Base-by-base conservation (phyloP, 2,888 invertebrate genomes). In the Dryadula phaetusa region DNA sequence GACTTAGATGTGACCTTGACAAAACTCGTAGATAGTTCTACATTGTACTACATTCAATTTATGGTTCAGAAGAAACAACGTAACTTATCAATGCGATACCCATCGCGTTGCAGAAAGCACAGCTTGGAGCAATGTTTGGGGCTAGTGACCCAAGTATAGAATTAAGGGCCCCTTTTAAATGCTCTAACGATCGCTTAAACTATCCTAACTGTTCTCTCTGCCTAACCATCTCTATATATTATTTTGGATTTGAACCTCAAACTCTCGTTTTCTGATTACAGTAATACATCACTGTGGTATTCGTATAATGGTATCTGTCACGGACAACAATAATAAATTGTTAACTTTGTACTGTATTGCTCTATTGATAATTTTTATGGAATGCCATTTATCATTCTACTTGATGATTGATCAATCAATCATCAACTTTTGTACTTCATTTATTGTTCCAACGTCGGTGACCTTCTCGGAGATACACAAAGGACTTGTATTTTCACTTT, bases 331-430 rank as follows among this genome's bases (percentile, higher is more conserved):
- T 12, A 32, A 32, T 18, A 3, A 20, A 22, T 58, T 25, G 42
- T 25, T 44, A 25, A 40, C 5, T 58, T n/a, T 25, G n/a, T 58
- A 25, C 6, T 18, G 28, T 58, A 42, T 42, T 42, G 28, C 22
- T 42, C 37, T 46, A 56, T 46, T 46, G 37, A 64, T 56, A 54
- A 54, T 56, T 58, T 25, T 40, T 25, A 4, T 40, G 5, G 20
- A 44, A 56, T 46, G 7, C 47, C 46, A 47, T 64, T 56, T 25
- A 56, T 64, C 49, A 58, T 58, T 42, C 20, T n/a, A 53, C 58
- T 53, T 44, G 64, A 61, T 66, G 69, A 69, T 69, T 66, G 69
- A 64, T 66, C 28, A 28, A n/a, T 49, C 28, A 16, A 49, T 49
- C 8, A 28, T 28, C n/a, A 16, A 49, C n/a, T 49, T 49, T 28